A percentile compares a stretch with the other conserved stretches of the same genome.
Evolutionary conservation across 2,888 invertebrate genomes (phyloP).

Genomic region (Apotomis capreana): DNA sequence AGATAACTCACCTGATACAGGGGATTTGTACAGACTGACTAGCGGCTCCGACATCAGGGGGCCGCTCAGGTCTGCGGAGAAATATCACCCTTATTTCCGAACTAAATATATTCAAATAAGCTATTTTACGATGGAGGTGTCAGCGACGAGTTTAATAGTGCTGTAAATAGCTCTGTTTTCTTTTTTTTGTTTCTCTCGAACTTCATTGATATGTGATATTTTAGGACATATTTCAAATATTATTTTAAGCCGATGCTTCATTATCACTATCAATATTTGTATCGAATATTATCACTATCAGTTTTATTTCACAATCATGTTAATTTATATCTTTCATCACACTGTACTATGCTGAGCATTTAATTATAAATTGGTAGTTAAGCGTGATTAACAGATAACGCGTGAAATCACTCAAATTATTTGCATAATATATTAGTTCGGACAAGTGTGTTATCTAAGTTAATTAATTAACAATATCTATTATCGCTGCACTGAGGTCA

Average conservation of each 20-base stretch:
- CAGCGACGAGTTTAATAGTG: background rate
- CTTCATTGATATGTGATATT: background rate
- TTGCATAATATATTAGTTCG: slow-evolving; percentile 9
- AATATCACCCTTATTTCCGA: slow-evolving; percentile 48
- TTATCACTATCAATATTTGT: no score
- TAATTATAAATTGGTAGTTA: background rate
- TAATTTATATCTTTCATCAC: no score
- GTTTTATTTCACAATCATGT: no score
- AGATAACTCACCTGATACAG: slow-evolving; percentile 73
- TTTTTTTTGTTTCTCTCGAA: background rate
- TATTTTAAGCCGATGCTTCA: no score
- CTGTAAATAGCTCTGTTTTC: background rate
- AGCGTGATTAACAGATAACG: background rate
- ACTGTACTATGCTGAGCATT: no score
- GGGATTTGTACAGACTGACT: slow-evolving; percentile 80
- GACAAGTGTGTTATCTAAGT: slow-evolving; percentile 20
- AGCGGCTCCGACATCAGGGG: slow-evolving; percentile 77
- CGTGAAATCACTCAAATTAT: background rate
- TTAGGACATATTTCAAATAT: no score
- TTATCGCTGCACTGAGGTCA: background rate
- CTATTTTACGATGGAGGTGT: slow-evolving; percentile 31
- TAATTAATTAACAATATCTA: slow-evolving; percentile 17
- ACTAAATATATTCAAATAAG: slow-evolving; percentile 9
- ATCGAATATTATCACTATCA: no score
- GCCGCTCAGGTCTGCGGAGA: slow-evolving; percentile 69